phyloP scores from a whole-genome alignment of 2,888 invertebrate species.

The Agonopterix subpropinquella region DNA sequence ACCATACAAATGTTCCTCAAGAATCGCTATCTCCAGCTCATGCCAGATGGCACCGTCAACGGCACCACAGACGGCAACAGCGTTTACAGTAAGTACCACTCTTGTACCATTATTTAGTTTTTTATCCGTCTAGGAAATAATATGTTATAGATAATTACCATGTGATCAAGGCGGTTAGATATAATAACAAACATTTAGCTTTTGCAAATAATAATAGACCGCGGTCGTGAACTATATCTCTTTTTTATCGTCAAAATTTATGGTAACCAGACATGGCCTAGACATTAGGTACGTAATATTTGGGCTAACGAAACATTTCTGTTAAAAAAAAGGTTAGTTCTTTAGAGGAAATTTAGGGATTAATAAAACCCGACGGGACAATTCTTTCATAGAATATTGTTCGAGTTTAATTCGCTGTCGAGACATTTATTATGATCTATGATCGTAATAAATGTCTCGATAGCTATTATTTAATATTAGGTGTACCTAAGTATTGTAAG shows the following conservation, averaged over 20 bases:
- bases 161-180: neutral
- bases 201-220: constrained; percentile 4
- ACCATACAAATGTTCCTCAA: constrained; percentile 91
- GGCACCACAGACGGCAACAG: constrained; percentile 87
- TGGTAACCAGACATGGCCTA: constrained; percentile 29
- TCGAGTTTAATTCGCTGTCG: too few relatives aligned
- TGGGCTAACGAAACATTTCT: neutral
- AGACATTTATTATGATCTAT: too few relatives aligned
- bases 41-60: constrained; percentile 90
- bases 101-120: neutral
- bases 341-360: too few relatives aligned
- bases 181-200: constrained; percentile 3
- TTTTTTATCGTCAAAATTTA: constrained; percentile 24
- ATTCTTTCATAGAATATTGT: too few relatives aligned
- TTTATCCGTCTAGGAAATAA: neutral
- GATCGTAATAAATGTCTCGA: too few relatives aligned
- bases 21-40: constrained; percentile 87
- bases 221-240: neutral
- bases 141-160: neutral
- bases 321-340: too few relatives aligned
- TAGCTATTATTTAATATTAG: too few relatives aligned
- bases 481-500: too few relatives aligned
- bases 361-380: too few relatives aligned
- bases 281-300: constrained; percentile 2
- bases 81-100: constrained; percentile 85